These are phyloP conservation scores for Hecatera dysodea DNA, from an alignment of 2,888 invertebrate species.

Conservation along the genomic window DNA sequence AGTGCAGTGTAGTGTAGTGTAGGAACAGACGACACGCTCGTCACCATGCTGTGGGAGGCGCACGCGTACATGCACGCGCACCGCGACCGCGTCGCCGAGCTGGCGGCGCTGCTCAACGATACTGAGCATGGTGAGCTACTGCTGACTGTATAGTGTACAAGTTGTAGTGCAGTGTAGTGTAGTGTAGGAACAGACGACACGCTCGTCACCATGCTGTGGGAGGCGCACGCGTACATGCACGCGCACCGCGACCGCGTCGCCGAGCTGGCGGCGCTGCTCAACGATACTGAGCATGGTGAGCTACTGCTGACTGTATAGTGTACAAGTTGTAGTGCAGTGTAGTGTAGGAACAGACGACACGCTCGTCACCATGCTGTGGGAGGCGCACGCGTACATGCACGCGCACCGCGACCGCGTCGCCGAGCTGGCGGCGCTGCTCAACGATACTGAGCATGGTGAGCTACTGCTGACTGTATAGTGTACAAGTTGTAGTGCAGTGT, in stretches of 20 bases:
- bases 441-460: conserved; percentile 5
- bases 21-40: neutral
- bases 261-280: conserved; percentile 91
- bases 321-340: too few relatives aligned
- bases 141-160: neutral
- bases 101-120: too few relatives aligned
- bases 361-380: conserved; percentile 9
- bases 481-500: conserved; percentile 82
- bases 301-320: neutral
- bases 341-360: conserved; percentile 82
- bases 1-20: neutral
- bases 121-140: too few relatives aligned
- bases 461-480: neutral
- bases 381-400: too few relatives aligned
- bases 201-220: conserved; percentile 9
- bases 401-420: conserved; percentile 84
- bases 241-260: conserved; percentile 84
- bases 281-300: conserved; percentile 5
- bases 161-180: neutral
- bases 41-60: conserved; percentile 8
- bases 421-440: conserved; percentile 91
- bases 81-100: conserved; percentile 76
- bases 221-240: too few relatives aligned
- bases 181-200: neutral
- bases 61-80: conserved; percentile 71